Percentiles rank a stretch among this genome's conserved stretches.
Conservation (phyloP, 2,888 invertebrate species). For the Drosophila prostipennis region DNA sequence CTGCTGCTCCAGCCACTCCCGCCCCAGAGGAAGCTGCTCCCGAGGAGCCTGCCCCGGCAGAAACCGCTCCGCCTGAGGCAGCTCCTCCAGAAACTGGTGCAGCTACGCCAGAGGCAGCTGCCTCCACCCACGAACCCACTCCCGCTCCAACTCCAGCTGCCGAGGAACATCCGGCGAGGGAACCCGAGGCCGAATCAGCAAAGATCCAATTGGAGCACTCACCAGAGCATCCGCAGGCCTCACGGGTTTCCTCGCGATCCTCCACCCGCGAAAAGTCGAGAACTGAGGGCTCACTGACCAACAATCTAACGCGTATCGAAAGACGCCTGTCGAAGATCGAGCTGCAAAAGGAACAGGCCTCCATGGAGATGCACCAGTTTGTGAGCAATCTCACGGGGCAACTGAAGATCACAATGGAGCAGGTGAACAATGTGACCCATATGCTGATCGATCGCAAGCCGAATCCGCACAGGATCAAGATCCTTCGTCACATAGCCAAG, state of each 20-base stretch:
- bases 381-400: constrained; percentile 59
- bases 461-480: constrained; percentile 47
- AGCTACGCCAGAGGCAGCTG: not conserved
- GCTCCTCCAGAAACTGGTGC: constrained; percentile 16
- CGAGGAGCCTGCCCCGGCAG: not conserved
- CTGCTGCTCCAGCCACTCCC: not conserved
- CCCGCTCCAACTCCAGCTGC: not conserved
- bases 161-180: not conserved
- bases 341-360: constrained; percentile 57
- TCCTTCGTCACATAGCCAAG: constrained; percentile 56
- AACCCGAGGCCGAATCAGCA: not conserved
- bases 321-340: constrained; percentile 63
- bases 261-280: constrained; percentile 32
- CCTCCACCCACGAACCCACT: not conserved
- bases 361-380: constrained; percentile 47
- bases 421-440: constrained; percentile 69
- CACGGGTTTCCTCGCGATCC: constrained; percentile 46
- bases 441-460: constrained; percentile 65
- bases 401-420: constrained; percentile 72
- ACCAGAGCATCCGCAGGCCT: constrained; percentile 2
- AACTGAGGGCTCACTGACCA: constrained; percentile 38
- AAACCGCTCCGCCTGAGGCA: constrained; percentile 3
- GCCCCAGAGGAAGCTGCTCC: constrained; percentile 16
- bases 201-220: not conserved
- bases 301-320: constrained; percentile 46